Evolutionary conservation across 2,888 invertebrate genomes (phyloP), one percentile per base, ranked within the genome.

Genomic region (Nemotelus nigrinus): DNA sequence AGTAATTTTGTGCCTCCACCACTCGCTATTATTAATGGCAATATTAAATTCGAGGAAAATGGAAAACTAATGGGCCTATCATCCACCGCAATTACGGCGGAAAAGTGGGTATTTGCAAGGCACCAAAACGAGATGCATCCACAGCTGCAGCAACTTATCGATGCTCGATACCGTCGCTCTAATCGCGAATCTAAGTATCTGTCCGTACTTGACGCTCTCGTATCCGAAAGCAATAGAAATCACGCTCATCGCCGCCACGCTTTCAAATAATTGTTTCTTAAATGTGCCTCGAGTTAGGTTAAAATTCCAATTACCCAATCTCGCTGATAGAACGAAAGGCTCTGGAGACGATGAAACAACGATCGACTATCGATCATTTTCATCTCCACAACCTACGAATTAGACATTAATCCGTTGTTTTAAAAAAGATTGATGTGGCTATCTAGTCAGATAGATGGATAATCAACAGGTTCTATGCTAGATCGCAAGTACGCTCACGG

Each of bases 381-480:
- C 76, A 77, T 77, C 77, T 79, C 50, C 55, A 41, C 55, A 77
- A 74, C 75, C 77, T 78, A 72, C 64, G 76, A 77, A 77, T 79
- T 79, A 79, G 79, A 79, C 79, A 78, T 75, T 79, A 78, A 79
- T 79, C 78, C 78, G 79, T 71, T 79, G 79, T 78, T 79, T 41
- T 76, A 67, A 76, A 71, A 67, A 79, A 77, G 77, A 79, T 77
- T 79, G 79, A 76, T 79, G 64, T 71, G 48, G 63, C 74, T 47
- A 58, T 74, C 74, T 43, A 48, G 43, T 60, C 39, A 48, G 74
- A 48, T 55, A 43, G 67, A 50, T 55, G n/a, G 50, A 70, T 63
- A 74, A 71, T 72, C 78, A 76, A 79, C 79, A 79, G 77, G 79
- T 79, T 79, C 70, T 70, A 57, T 10, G 64, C 63, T 50, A 47